Evolutionary conservation across 2,113 vertebrate genomes (phyloP), one percentile per base, ranked within the genome.

Genomic region (Nasalis larvatus): DNA sequence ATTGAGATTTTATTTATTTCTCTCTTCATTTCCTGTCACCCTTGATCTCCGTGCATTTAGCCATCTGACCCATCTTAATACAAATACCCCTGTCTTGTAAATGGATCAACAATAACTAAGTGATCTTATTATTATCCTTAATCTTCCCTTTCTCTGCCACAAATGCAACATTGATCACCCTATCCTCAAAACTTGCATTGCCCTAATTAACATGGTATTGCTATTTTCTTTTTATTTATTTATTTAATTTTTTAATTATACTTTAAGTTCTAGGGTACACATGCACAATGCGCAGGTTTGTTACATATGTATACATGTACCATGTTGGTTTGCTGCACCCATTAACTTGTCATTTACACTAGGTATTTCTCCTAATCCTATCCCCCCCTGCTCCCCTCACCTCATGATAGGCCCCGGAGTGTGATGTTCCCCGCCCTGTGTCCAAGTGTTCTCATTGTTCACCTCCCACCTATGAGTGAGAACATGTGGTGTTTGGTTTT

Each of bases 371-470:
- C 52, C 52, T 54, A 54, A 54, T 54, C 6, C 52, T 20, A 2
- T 54, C 52, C 18, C 18, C 20, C 6, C 52, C 18, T 0, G 0
- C 18, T 7, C 6, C 18, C 18, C 52, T 54, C 52, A 54, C 6
- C 18, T 20, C 52, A 54, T 7, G 6, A 20, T 6, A 54, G 18
- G 18, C 1, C 52, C 52, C 18, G 0, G 52, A 18, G 18, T 20
- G 1, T 54, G 52, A 54, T 54, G 52, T 54, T 54, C 52, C 52
- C 52, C 2, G 2, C 18, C 18, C 2, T 20, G 52, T 54, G 52
- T 54, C 52, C 52, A 54, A 54, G 52, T 7, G 52, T 20, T 54
- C 18, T 54, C 52, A 54, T 20, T 54, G 52, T 54, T 54, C 52
- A 20, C 2, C 18, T 54, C 52, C 52, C 52, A 54, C 52, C 52